Conservation (phyloP, 2,113 vertebrate species). For the Phaethon lepturus region DNA sequence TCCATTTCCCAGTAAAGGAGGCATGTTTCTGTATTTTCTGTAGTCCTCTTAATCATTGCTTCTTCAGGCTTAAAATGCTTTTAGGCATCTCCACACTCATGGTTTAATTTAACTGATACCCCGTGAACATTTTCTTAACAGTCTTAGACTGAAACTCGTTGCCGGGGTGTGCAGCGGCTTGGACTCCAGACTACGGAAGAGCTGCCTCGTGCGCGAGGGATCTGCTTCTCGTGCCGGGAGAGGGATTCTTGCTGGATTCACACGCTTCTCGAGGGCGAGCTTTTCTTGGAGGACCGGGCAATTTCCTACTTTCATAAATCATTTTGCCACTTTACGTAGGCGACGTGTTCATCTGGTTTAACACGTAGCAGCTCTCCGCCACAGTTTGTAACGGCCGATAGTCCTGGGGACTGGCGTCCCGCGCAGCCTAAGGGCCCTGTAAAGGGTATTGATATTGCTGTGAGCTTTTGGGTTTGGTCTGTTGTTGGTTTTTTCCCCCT, state of each 20-base stretch:
- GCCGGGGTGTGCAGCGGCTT: background rate
- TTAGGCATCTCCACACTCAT: accelerated
- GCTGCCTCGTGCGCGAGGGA: background rate
- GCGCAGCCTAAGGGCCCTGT: accelerated
- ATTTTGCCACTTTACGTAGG: background rate
- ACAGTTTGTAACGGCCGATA: no score
- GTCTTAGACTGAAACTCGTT: accelerated
- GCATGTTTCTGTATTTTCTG: background rate
- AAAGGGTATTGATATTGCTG: accelerated
- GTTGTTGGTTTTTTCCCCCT: no score
- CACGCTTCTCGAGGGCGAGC: background rate
- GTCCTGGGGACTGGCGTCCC: no score
- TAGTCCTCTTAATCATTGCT: accelerated
- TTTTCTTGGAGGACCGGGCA: background rate
- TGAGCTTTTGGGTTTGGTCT: no score
- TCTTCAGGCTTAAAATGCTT: background rate
- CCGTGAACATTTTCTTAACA: accelerated
- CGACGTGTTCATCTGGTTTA: accelerated
- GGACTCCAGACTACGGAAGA: background rate
- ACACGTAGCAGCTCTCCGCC: background rate
- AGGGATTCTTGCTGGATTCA: background rate
- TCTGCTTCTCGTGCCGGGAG: accelerated
- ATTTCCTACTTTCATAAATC: accelerated
- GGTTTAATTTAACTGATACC: background rate
- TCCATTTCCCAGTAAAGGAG: background rate